Evolutionary conservation across 2,888 invertebrate species (phyloP).

Genomic region (Spicauda simplicius): DNA sequence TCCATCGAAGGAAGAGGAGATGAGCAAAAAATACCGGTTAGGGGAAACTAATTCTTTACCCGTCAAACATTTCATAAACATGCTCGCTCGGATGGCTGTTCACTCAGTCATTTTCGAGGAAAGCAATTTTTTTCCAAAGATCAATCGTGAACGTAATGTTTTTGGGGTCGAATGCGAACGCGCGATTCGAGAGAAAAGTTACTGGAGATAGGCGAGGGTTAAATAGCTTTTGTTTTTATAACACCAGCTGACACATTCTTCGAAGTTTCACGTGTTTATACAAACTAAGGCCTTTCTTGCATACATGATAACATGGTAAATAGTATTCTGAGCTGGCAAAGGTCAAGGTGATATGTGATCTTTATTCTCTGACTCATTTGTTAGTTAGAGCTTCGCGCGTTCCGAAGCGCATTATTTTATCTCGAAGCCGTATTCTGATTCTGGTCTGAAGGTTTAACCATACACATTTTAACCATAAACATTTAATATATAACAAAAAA

Average conservation of each 20-base stretch:
- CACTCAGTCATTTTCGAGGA: constrained; percentile 56
- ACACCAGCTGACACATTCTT: not conserved
- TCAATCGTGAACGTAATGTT: constrained; percentile 49
- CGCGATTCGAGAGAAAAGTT: constrained; percentile 3
- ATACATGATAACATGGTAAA: not conserved
- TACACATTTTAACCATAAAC: no score
- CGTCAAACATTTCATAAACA: constrained; percentile 79
- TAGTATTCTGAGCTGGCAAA: not conserved
- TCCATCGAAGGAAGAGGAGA: constrained; percentile 42
- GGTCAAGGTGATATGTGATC: not conserved
- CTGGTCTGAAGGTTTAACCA: no score
- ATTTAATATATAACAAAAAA: no score
- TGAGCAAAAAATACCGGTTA: constrained; percentile 40
- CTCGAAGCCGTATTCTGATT: no score
- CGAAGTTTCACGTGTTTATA: not conserved
- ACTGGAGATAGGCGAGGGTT: not conserved
- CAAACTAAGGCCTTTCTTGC: not conserved
- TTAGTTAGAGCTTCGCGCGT: no score
- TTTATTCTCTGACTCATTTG: not conserved
- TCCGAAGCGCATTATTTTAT: no score
- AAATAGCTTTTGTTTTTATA: constrained; percentile 3
- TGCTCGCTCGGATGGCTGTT: constrained; percentile 45
- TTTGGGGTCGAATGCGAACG: constrained; percentile 2
- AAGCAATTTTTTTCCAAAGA: constrained; percentile 63
- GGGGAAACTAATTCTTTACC: constrained; percentile 69